Conservation (phyloP, 2,113 vertebrate genomes). For the Acanthochromis polyacanthus region DNA sequence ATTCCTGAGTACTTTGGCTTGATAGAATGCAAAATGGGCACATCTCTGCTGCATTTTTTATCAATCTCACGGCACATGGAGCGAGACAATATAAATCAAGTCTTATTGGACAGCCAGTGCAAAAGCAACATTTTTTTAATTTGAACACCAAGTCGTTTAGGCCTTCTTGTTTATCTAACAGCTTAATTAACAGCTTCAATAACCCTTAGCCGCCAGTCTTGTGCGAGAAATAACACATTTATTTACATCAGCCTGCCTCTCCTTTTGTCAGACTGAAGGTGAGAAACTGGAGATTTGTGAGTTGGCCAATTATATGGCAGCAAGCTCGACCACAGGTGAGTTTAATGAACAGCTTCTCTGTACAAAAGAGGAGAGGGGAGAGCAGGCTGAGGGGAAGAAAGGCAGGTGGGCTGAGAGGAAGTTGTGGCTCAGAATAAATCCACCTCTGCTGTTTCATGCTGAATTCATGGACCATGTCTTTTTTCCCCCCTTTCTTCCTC, state of each 20-base stretch:
- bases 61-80: slow-evolving; percentile 26
- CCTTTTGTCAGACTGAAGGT: slow-evolving; percentile 59
- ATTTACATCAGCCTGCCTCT: slow-evolving; percentile 51
- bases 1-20: slow-evolving; percentile 3
- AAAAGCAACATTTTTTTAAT: slow-evolving; percentile 40
- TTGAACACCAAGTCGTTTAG: slow-evolving; percentile 22
- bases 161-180: slow-evolving; percentile 64
- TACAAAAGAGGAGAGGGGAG: slow-evolving; percentile 37
- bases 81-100: slow-evolving; percentile 49
- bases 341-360: slow-evolving; percentile 42
- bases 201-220: slow-evolving; percentile 56
- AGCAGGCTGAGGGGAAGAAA: not conserved
- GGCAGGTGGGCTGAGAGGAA: slow-evolving; percentile 20
- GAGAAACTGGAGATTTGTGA: slow-evolving; percentile 50
- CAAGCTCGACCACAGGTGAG: slow-evolving; percentile 30
- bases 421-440: slow-evolving; percentile 19
- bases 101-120: slow-evolving; percentile 30
- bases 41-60: slow-evolving; percentile 11
- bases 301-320: slow-evolving; percentile 63
- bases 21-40: slow-evolving; percentile 32
- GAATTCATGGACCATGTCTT: not conserved
- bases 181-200: slow-evolving; percentile 70
- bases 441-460: slow-evolving; percentile 6
- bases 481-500: not conserved
- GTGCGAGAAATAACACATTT: slow-evolving; percentile 60